Conservation (phyloP, 1,140 invertebrate genomes). For the Lepidurus couesii region DNA sequence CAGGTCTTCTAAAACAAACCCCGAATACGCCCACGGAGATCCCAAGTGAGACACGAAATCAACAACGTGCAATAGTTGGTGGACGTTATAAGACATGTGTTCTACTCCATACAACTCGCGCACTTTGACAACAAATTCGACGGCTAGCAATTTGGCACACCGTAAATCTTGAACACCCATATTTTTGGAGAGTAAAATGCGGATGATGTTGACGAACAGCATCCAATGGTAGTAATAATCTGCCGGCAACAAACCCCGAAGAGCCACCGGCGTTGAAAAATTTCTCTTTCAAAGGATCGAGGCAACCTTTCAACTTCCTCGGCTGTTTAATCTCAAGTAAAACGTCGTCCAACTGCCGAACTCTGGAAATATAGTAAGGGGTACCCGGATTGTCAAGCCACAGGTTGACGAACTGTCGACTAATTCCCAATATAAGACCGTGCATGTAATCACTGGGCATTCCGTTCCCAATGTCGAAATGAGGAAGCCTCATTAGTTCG, state of each 20-base stretch:
- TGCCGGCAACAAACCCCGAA: not conserved
- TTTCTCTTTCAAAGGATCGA: not conserved
- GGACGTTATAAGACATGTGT: slow-evolving; percentile 23
- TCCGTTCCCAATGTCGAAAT: slow-evolving; percentile 19
- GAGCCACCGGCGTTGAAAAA: slow-evolving; percentile 19
- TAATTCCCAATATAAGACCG: slow-evolving; percentile 21
- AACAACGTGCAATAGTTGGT: slow-evolving; percentile 20
- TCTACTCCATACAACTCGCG: slow-evolving; percentile 26
- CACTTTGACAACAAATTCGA: not conserved
- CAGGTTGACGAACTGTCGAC: slow-evolving; percentile 7
- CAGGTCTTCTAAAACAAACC: slow-evolving; percentile 29
- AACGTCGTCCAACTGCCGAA: slow-evolving; percentile 6
- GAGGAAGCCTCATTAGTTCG: slow-evolving; percentile 24
- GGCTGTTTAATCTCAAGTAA: slow-evolving; percentile 25
- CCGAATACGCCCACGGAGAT: slow-evolving; percentile 27
- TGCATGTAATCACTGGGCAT: slow-evolving; percentile 27
- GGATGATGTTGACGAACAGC: not conserved
- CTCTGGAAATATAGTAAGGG: slow-evolving; percentile 23
- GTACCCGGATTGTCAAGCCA: not conserved
- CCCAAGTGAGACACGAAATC: slow-evolving; percentile 21
- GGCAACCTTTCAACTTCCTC: slow-evolving; percentile 12
- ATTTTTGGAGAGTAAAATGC: slow-evolving; percentile 11
- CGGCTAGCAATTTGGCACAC: slow-evolving; percentile 6
- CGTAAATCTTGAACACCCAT: not conserved
- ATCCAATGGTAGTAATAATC: slow-evolving; percentile 25